A percentile compares a stretch with the other conserved stretches of the same genome.
Conservation (phyloP, 2,797 vertebrate genomes). For the Vespertilio murinus region DNA sequence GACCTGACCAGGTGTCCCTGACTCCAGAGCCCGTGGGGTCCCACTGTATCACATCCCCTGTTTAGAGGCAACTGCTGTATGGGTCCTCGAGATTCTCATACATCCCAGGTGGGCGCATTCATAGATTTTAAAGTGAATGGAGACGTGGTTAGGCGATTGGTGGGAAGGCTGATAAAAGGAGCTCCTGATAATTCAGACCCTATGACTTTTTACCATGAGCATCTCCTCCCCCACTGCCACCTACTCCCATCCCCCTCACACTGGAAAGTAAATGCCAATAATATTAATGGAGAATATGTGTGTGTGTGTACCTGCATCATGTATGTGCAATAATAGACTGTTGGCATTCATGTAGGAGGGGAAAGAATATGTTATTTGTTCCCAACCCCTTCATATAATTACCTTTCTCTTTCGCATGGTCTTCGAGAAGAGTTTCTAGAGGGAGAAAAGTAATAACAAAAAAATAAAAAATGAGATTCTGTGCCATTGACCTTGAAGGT, state of each 20-base stretch:
- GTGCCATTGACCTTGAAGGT: not conserved
- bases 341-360: not conserved
- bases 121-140: not conserved
- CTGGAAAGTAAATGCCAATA: not conserved
- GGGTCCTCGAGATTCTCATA: not conserved
- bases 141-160: not conserved
- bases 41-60: not conserved
- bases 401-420: conserved; percentile 80
- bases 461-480: conserved; percentile 24
- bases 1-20: not conserved
- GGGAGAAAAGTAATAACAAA: conserved; percentile 45
- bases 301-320: too few relatives aligned
- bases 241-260: not conserved
- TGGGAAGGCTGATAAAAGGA: not conserved
- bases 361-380: not conserved
- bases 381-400: conserved; percentile 11
- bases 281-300: not conserved
- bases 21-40: not conserved
- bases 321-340: not conserved
- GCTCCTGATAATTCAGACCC: not conserved
- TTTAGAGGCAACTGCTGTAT: not conserved
- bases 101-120: not conserved
- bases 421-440: conserved; percentile 77
- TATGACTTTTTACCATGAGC: not conserved
- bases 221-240: not conserved